Conservation (phyloP, 2,888 invertebrate species). For the Andrena chrysosceles region DNA sequence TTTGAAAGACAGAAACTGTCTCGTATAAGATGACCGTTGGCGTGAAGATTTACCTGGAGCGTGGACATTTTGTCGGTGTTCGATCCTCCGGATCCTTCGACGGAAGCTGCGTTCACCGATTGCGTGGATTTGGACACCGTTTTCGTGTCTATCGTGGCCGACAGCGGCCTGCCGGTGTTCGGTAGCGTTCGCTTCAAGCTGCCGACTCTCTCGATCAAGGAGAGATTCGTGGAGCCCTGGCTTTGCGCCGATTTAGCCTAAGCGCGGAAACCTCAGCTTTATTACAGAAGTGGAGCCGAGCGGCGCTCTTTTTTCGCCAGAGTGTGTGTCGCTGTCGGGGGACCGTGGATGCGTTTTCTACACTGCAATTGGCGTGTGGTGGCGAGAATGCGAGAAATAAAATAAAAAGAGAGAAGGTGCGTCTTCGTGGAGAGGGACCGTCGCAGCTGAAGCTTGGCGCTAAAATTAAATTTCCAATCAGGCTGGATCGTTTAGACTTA, state of each 20-base stretch:
- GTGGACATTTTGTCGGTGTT: slow-evolving; percentile 83
- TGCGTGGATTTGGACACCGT: slow-evolving; percentile 73
- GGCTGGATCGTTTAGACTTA: slow-evolving; percentile 41
- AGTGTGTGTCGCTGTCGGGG: slow-evolving; percentile 25
- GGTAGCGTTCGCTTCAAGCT: slow-evolving; percentile 76
- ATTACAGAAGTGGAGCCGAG: slow-evolving; percentile 58
- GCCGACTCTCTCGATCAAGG: slow-evolving; percentile 79
- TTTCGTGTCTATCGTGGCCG: slow-evolving; percentile 71
- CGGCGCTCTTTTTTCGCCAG: slow-evolving; percentile 15
- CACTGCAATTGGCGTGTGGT: slow-evolving; percentile 9
- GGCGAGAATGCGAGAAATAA: slow-evolving; percentile 5
- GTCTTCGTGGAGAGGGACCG: neutral
- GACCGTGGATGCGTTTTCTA: slow-evolving; percentile 37
- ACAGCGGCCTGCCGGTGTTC: slow-evolving; percentile 76
- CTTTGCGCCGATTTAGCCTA: slow-evolving; percentile 79
- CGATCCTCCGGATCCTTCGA: slow-evolving; percentile 61
- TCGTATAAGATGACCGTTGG: too few relatives aligned
- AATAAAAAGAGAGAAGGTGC: slow-evolving; percentile 6
- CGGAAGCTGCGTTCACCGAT: slow-evolving; percentile 63
- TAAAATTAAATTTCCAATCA: slow-evolving; percentile 44
- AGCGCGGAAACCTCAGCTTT: slow-evolving; percentile 77
- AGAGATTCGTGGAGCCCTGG: slow-evolving; percentile 76
- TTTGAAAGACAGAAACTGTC: too few relatives aligned
- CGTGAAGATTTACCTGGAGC: slow-evolving; percentile 76
- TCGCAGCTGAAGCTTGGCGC: slow-evolving; percentile 8